phyloP scores from a whole-genome alignment of 2,797 vertebrate genomes.

The Nyctalus aviator region DNA sequence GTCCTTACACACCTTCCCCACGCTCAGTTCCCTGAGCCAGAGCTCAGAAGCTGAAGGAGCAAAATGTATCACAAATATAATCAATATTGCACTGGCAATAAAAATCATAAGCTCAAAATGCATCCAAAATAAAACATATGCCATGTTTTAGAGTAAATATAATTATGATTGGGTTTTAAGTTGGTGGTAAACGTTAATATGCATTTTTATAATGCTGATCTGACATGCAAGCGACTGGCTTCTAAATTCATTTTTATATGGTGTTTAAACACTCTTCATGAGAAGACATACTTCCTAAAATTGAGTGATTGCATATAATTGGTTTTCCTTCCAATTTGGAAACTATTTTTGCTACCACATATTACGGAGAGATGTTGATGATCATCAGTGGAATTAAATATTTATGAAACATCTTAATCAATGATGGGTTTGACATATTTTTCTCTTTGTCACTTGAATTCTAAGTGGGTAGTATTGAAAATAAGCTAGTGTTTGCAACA shows the following conservation, averaged over 20 bases:
- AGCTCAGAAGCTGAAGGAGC: not conserved
- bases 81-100: not conserved
- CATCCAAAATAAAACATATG: not conserved
- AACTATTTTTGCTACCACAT: not conserved
- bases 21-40: too few species aligned
- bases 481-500: not conserved
- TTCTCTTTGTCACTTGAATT: not conserved
- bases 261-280: not conserved
- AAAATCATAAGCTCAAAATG: not conserved
- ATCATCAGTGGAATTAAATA: not conserved
- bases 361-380: not conserved
- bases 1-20: fast-evolving
- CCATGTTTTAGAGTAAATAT: not conserved
- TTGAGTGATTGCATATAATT: not conserved
- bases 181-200: not conserved
- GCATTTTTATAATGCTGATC: not conserved
- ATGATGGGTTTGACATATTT: not conserved
- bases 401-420: not conserved
- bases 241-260: constrained; percentile 23
- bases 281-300: not conserved
- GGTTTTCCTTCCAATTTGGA: not conserved
- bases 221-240: not conserved
- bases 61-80: not conserved
- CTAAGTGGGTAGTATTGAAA: not conserved
- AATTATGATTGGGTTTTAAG: not conserved